These are phyloP conservation scores for Merluccius polli DNA, from an alignment of 2,797 vertebrate genomes.

Conservation along the genomic window DNA sequence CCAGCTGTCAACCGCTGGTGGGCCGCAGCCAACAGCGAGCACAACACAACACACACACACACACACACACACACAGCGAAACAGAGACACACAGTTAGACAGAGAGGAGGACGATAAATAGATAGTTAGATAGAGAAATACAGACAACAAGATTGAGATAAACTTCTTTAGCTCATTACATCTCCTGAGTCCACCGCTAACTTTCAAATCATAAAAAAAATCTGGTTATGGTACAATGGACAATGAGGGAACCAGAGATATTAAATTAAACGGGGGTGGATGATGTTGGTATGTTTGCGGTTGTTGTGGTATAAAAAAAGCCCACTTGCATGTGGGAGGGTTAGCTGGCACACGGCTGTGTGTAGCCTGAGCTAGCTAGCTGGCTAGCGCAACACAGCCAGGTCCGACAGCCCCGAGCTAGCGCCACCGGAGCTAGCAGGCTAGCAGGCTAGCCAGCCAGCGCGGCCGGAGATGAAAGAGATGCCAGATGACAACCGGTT, in stretches of 20 bases:
- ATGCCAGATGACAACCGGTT: neutral
- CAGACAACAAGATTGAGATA: neutral
- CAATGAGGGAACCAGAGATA: neutral
- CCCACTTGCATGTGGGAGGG: neutral
- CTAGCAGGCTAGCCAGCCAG: neutral
- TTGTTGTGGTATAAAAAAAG: neutral
- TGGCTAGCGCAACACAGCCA: neutral
- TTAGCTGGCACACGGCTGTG: neutral
- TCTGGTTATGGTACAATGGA: neutral
- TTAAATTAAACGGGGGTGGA: neutral
- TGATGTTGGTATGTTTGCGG: neutral
- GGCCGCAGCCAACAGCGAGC: constrained; percentile 28
- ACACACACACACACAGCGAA: neutral
- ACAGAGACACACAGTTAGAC: neutral
- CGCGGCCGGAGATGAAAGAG: neutral
- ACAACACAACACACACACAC: constrained; percentile 52
- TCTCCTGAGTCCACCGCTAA: neutral
- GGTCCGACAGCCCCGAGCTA: neutral
- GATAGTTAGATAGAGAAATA: neutral
- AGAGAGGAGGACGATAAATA: neutral
- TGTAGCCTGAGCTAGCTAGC: neutral
- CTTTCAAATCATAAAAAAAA: neutral
- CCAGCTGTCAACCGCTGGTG: constrained; percentile 39
- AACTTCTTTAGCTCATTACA: neutral
- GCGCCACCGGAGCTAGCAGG: neutral